phyloP scores from a whole-genome alignment of 2,113 vertebrate genomes.

The Vidua chalybeata region DNA sequence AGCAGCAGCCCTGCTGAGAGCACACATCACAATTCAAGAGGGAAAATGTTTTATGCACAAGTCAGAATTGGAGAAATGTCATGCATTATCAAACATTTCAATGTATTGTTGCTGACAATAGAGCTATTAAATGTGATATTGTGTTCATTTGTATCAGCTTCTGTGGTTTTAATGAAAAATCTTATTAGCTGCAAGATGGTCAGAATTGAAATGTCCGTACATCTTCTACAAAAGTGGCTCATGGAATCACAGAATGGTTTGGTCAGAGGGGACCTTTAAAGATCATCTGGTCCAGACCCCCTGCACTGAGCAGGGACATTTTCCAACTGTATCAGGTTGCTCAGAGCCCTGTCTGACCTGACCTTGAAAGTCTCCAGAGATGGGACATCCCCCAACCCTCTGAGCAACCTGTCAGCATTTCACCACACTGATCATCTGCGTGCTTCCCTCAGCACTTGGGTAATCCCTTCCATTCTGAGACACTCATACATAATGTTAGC shows the following conservation, averaged over 20 bases:
- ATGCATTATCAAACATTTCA: background rate
- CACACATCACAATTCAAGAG: background rate
- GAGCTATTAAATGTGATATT: background rate
- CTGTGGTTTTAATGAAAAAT: background rate
- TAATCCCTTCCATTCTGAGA: background rate
- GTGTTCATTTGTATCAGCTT: background rate
- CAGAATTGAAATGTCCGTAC: background rate
- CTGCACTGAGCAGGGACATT: background rate
- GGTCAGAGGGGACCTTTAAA: background rate
- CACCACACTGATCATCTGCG: background rate
- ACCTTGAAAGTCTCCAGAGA: background rate
- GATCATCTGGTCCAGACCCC: background rate
- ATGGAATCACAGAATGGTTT: background rate
- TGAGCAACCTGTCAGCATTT: background rate
- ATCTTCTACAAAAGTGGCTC: background rate
- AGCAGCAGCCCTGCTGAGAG: rapidly evolving
- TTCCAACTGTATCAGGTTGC: background rate
- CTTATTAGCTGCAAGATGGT: background rate
- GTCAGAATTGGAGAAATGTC: background rate
- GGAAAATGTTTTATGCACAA: background rate
- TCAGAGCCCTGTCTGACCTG: background rate
- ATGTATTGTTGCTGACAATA: background rate
- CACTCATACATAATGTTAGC: background rate
- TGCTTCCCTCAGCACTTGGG: background rate
- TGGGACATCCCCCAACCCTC: background rate